Evolutionary conservation across 2,888 invertebrate genomes (phyloP).

Genomic region (Drosophila diplacantha): DNA sequence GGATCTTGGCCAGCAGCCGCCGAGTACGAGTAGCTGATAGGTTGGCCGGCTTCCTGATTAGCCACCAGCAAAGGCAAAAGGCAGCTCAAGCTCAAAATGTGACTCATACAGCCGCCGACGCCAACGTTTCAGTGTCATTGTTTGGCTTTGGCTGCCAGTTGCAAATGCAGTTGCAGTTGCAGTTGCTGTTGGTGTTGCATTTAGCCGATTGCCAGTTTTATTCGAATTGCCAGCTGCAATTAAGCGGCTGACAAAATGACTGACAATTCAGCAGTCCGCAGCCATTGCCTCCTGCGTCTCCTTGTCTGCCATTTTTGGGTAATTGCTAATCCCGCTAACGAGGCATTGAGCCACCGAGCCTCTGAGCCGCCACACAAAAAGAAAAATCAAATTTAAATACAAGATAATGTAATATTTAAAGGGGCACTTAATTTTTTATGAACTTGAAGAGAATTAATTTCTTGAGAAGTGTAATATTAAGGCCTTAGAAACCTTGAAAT

Average conservation of each 20-base stretch:
- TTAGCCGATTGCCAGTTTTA: conserved; percentile 30
- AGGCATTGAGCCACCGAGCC: conserved; percentile 42
- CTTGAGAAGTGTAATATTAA: background rate
- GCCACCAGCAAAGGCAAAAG: conserved; percentile 36
- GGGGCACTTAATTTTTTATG: no score
- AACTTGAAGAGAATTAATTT: background rate
- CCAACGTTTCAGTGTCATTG: conserved; percentile 47
- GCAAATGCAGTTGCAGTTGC: conserved; percentile 5
- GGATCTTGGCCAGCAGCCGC: conserved; percentile 15
- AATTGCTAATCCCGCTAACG: conserved; percentile 72
- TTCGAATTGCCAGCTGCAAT: conserved; percentile 62
- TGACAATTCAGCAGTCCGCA: conserved; percentile 58
- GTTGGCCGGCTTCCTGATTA: conserved; percentile 56
- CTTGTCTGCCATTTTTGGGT: conserved; percentile 53
- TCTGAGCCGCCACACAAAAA: background rate
- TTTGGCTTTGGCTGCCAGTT: conserved; percentile 44
- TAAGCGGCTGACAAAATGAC: conserved; percentile 70
- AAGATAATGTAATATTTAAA: background rate
- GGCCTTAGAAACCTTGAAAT: background rate
- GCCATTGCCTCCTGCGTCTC: conserved; percentile 29
- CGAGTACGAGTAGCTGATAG: conserved; percentile 40
- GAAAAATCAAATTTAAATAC: background rate
- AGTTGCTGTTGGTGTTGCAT: conserved; percentile 8
- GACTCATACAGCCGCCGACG: conserved; percentile 45
- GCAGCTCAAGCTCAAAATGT: conserved; percentile 25